Percentiles rank a stretch among this genome's conserved stretches.
These are phyloP conservation scores for Ptychochromis oligacanthus DNA, from an alignment of 2,113 vertebrate species.

Conservation along the genomic window DNA sequence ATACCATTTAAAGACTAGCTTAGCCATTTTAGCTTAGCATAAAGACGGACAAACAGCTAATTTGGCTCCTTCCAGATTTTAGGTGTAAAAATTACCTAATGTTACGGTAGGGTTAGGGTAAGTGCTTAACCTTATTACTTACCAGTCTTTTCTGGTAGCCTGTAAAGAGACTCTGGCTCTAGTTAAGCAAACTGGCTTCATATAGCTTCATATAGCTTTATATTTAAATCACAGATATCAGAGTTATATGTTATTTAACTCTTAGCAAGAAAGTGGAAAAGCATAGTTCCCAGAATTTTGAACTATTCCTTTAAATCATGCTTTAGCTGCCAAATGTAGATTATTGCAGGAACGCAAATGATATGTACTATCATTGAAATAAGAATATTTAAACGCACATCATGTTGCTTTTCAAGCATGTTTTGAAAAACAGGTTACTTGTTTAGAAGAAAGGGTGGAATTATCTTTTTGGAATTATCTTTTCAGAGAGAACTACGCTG, in stretches of 20 bases:
- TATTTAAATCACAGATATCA: not conserved
- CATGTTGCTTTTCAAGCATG: not conserved
- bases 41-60: not conserved
- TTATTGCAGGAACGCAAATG: too few relatives aligned
- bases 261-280: not conserved
- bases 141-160: not conserved
- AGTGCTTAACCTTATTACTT: not conserved
- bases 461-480: not conserved
- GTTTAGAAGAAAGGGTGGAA: not conserved
- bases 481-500: conserved; percentile 20
- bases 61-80: not conserved
- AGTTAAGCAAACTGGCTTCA: too few relatives aligned
- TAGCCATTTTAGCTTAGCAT: not conserved
- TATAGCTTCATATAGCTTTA: too few relatives aligned
- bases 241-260: not conserved
- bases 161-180: not conserved
- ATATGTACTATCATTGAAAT: too few relatives aligned
- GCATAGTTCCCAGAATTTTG: not conserved
- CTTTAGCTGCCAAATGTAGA: too few relatives aligned
- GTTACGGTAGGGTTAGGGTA: not conserved
- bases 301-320: not conserved
- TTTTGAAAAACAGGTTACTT: not conserved
- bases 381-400: not conserved
- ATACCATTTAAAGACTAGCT: not conserved
- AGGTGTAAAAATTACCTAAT: not conserved